Evolutionary conservation across 2,797 vertebrate species (phyloP).

Genomic region (Chelidonichthys spinosus): DNA sequence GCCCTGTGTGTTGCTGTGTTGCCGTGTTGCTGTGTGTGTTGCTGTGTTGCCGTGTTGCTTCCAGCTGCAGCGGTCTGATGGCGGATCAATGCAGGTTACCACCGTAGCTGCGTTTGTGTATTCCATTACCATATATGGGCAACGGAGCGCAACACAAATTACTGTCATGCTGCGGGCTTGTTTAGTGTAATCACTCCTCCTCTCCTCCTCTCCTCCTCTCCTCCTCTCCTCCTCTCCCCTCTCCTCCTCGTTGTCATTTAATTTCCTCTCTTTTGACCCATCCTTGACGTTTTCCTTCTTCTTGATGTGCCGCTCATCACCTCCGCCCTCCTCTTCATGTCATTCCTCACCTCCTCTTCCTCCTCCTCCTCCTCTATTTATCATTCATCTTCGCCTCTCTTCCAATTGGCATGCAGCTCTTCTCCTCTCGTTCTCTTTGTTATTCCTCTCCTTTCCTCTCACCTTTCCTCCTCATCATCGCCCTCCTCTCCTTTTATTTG

Average conservation of each 20-base stretch:
- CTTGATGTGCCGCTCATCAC: conserved; percentile 23
- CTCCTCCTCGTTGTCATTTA: conserved; percentile 35
- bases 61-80: conserved; percentile 34
- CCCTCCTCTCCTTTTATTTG: conserved; percentile 58
- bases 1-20: not conserved
- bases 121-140: conserved; percentile 75
- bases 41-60: conserved; percentile 11
- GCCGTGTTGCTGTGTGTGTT: not conserved
- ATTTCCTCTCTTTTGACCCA: conserved; percentile 14
- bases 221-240: too few relatives aligned
- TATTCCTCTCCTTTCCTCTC: conserved; percentile 53
- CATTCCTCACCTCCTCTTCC: conserved; percentile 11
- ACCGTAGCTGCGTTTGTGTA: conserved; percentile 60
- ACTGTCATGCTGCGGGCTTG: conserved; percentile 49
- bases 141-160: conserved; percentile 55
- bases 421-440: conserved; percentile 45
- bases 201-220: not conserved
- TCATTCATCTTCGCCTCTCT: conserved; percentile 10
- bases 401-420: conserved; percentile 50
- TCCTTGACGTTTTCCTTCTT: not conserved
- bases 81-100: conserved; percentile 70
- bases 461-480: conserved; percentile 62
- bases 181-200: conserved; percentile 50
- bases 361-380: conserved; percentile 7
- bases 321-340: conserved; percentile 8